Conservation (phyloP, 2,888 invertebrate genomes). For the Drosophila anceps region DNA sequence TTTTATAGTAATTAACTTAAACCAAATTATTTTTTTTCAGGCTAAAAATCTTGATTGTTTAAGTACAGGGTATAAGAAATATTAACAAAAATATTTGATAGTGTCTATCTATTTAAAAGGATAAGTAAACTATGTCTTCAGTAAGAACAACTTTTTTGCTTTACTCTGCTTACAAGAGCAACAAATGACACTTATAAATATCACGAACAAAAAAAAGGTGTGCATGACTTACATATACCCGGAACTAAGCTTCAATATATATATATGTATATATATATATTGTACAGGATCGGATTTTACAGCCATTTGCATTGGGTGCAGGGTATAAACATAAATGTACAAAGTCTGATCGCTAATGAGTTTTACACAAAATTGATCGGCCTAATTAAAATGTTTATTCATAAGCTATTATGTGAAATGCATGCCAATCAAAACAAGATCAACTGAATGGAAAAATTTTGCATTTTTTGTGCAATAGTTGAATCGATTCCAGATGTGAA, state of each 20-base stretch:
- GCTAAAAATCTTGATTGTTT: too few species aligned
- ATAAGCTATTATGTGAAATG: conserved; percentile 7
- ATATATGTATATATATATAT: not conserved
- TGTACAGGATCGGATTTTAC: too few species aligned
- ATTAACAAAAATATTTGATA: too few species aligned
- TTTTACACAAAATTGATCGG: conserved; percentile 3
- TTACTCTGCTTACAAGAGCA: too few species aligned
- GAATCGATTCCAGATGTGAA: conserved; percentile 17
- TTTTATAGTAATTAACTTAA: too few species aligned
- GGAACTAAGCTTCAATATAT: not conserved
- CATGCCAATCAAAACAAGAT: conserved; percentile 25
- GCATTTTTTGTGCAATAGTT: conserved; percentile 18
- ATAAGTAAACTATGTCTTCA: too few species aligned
- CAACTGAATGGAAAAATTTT: conserved; percentile 8
- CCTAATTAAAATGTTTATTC: conserved; percentile 1
- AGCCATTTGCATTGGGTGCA: not conserved
- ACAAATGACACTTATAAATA: too few species aligned
- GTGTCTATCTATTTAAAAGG: too few species aligned
- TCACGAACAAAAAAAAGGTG: not conserved
- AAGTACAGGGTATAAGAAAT: not conserved
- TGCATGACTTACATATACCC: not conserved
- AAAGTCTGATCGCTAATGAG: conserved; percentile 3
- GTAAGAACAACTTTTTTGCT: not conserved
- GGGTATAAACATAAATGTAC: not conserved
- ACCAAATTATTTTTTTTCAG: too few species aligned